Base-by-base conservation (phyloP, 1,140 invertebrate genomes). In the Lethrus apterus region DNA sequence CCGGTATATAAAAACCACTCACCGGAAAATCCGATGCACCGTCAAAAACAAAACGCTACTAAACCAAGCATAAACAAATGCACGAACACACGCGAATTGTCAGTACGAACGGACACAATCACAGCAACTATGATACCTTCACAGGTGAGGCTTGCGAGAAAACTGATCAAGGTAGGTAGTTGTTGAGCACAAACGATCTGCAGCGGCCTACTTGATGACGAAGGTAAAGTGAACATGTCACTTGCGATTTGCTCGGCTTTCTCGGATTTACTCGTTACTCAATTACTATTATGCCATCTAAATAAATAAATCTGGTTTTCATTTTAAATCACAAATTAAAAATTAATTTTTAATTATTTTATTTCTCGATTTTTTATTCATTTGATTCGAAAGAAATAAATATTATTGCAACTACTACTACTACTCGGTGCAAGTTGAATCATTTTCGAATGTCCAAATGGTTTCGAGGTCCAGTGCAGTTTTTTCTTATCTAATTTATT, bases 91-190 rank as follows among this genome's bases (percentile, higher is more conserved):
- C 41, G 18, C n/a, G n/a, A n/a, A n/a, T n/a, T n/a, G n/a, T n/a
- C n/a, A n/a, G n/a, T n/a, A n/a, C n/a, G n/a, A n/a, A n/a, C n/a
- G n/a, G n/a, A n/a, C n/a, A n/a, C n/a, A n/a, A 17, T 30, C 30
- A 44, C 26, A 44, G 41, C 26, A 44, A 44, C 19, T 26, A 15
- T 11, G 20, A 32, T 31, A 31, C 41, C 26, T 44, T 31, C 30
- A 11, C 26, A 44, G 41, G 41, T 44, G 41, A 44, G 24, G 41
- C 29, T 44, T 44, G 30, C 41, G 30, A 32, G 26, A 44, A 44
- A 32, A 44, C 41, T 44, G 41, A 44, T 44, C 41, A 44, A 44
- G 41, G 41, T 44, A 32, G 41, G 23, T 44, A 38, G 35, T 38
- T 38, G 41, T 32, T 44, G 41, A 44, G 41, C 41, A 13, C 30